Percentiles rank a stretch among this genome's conserved stretches.
Evolutionary conservation across 2,797 vertebrate genomes (phyloP).

Genomic region (Onychomys arenicola): DNA sequence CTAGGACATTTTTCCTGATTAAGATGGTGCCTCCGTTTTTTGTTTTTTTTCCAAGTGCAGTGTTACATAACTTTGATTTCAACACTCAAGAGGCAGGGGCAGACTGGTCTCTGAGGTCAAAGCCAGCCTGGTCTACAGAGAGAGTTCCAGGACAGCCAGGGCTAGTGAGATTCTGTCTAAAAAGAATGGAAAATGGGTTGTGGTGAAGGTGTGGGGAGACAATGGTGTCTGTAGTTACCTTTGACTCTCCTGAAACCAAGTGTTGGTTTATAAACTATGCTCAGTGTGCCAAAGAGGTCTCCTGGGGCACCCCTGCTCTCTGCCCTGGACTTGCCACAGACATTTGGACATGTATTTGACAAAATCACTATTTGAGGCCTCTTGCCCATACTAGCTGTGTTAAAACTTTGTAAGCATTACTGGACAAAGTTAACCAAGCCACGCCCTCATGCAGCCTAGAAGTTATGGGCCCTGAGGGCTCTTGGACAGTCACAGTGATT

Average conservation of each 20-base stretch:
- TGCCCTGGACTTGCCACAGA: neutral
- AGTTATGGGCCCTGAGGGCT: neutral
- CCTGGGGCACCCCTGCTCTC: neutral
- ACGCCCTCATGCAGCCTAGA: neutral
- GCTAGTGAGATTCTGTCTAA: neutral
- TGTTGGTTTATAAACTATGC: neutral
- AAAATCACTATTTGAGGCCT: neutral
- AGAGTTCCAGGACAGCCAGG: neutral
- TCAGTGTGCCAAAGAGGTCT: neutral
- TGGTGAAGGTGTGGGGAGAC: neutral
- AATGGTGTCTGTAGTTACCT: neutral
- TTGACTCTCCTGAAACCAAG: conserved; percentile 1
- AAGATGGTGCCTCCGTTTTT: neutral
- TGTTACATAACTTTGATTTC: neutral
- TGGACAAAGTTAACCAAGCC: neutral
- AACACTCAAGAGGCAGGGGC: neutral
- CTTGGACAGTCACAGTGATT: neutral
- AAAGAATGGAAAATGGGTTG: neutral
- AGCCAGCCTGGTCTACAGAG: neutral
- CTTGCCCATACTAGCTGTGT: neutral
- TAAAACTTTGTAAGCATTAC: neutral
- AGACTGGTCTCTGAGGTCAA: neutral
- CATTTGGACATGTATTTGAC: conserved; percentile 1
- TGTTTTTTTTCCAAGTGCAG: neutral
- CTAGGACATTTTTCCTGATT: conserved; percentile 29